A percentile compares a stretch with the other conserved stretches of the same genome.
Evolutionary conservation across 2,797 vertebrate species (phyloP).

Genomic region (Trichosurus vulpecula): DNA sequence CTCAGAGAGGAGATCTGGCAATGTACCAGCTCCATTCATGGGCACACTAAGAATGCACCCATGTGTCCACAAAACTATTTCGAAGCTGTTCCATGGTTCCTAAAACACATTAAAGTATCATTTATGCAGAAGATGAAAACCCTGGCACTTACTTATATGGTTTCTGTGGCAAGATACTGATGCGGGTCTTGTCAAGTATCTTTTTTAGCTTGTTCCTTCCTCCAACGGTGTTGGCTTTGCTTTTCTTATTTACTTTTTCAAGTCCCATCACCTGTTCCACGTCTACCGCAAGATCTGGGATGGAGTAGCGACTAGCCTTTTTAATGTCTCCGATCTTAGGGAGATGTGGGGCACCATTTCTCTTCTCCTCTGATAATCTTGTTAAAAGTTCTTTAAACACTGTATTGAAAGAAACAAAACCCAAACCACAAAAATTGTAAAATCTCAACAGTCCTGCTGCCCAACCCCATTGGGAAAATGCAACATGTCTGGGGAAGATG

Average conservation of each 20-base stretch:
- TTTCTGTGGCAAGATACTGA: slow-evolving; percentile 99
- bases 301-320: slow-evolving; percentile 97
- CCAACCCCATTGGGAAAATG: neutral
- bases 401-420: slow-evolving; percentile 77
- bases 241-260: slow-evolving; percentile 98
- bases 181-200: slow-evolving; percentile 98
- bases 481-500: neutral
- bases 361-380: slow-evolving; percentile 95
- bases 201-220: slow-evolving; percentile 99
- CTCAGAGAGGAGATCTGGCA: neutral
- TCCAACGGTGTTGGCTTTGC: slow-evolving; percentile 95
- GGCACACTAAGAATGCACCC: neutral
- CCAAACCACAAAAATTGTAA: slow-evolving; percentile 15
- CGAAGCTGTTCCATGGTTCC: neutral
- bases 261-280: slow-evolving; percentile 98
- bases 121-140: neutral
- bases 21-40: neutral
- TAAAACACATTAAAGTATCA: neutral
- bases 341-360: slow-evolving; percentile 96
- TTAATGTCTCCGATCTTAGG: slow-evolving; percentile 99
- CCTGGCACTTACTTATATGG: slow-evolving; percentile 93
- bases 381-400: slow-evolving; percentile 98
- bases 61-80: neutral
- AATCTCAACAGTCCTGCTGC: neutral
- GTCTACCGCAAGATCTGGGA: slow-evolving; percentile 97